Evolutionary conservation across 2,113 vertebrate genomes (phyloP).

Genomic region (Cepphus grylle): DNA sequence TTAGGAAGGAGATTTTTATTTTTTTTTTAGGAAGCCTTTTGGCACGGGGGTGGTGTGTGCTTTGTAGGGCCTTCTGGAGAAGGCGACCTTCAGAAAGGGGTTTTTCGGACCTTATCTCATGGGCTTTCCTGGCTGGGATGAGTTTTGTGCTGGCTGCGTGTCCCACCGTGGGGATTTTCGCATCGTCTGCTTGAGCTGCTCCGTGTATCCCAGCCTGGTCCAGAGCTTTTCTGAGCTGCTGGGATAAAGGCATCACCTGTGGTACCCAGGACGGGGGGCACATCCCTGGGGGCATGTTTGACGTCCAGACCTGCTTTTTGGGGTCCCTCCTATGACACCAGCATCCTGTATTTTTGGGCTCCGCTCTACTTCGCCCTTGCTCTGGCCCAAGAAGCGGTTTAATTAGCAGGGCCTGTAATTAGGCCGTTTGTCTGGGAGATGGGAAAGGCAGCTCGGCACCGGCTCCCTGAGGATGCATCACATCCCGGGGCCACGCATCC

Average conservation of each 20-base stretch:
- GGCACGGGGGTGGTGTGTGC: no score
- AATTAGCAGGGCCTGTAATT: not conserved
- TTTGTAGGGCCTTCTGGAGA: not conserved
- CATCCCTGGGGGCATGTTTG: not conserved
- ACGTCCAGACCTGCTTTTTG: not conserved
- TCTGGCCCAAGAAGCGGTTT: not conserved
- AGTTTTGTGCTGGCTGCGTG: accelerated
- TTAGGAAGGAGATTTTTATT: not conserved
- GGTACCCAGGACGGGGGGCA: not conserved
- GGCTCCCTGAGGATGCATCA: accelerated
- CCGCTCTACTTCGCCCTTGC: not conserved
- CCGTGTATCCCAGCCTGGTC: not conserved
- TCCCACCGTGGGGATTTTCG: not conserved
- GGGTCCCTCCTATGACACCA: accelerated
- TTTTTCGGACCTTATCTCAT: not conserved
- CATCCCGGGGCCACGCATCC: not conserved
- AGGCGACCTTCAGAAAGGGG: not conserved
- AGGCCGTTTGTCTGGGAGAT: not conserved
- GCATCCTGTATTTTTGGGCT: not conserved
- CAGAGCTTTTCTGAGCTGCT: not conserved
- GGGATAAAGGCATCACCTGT: accelerated
- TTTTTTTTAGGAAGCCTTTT: not conserved
- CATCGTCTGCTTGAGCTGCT: not conserved
- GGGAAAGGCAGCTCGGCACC: not conserved
- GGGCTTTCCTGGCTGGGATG: accelerated